Conservation (phyloP, 2,113 vertebrate species). For the Anolis sagrei region DNA sequence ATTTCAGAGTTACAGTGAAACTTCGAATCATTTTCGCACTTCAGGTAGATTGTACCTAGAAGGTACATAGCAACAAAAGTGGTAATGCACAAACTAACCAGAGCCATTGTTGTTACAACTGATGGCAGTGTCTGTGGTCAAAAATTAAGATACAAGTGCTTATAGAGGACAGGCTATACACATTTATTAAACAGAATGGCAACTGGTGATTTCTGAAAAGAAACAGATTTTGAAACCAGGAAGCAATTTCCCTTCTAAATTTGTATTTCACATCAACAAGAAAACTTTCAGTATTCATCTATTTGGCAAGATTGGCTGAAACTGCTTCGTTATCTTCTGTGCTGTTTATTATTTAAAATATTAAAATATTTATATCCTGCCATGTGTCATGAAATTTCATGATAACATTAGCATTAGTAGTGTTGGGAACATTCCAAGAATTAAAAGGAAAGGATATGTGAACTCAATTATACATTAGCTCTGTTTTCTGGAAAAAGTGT, state of each 20-base stretch:
- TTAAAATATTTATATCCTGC: too few relatives aligned
- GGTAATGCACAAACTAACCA: neutral
- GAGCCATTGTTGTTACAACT: neutral
- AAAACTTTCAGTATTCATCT: neutral
- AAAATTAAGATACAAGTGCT: neutral
- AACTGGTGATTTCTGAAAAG: neutral
- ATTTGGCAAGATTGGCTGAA: constrained; percentile 54
- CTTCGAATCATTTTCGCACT: too few relatives aligned
- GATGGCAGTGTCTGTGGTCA: neutral
- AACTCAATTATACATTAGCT: constrained; percentile 9
- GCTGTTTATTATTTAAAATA: too few relatives aligned
- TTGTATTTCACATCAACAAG: neutral
- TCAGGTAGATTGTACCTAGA: too few relatives aligned
- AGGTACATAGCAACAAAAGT: neutral
- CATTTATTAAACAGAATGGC: neutral
- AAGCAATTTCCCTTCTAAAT: neutral
- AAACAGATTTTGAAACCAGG: neutral
- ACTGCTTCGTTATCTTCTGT: constrained; percentile 58
- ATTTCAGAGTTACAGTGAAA: too few relatives aligned
- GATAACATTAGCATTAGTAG: constrained; percentile 43
- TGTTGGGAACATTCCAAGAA: constrained; percentile 68
- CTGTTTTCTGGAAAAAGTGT: too few relatives aligned
- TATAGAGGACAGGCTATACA: neutral
- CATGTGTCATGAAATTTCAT: too few relatives aligned
- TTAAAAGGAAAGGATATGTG: constrained; percentile 62